phyloP scores from a whole-genome alignment of 2,113 vertebrate species.

The Perognathus longimembris region DNA sequence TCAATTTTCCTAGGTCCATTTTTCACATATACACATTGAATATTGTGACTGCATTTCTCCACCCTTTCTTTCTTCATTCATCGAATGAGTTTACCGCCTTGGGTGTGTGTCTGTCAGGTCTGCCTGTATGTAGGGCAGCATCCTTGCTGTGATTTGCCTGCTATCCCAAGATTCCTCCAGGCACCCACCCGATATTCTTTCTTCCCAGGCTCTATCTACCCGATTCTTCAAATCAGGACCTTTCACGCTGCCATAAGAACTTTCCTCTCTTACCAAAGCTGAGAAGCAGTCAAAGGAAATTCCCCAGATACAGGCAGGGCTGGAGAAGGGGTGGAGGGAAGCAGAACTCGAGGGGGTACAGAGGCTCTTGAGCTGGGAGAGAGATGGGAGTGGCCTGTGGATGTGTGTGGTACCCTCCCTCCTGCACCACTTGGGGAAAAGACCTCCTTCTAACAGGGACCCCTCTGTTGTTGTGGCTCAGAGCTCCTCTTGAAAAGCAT shows the following conservation, averaged over 20 bases:
- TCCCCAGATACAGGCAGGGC: not conserved
- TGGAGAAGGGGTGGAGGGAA: not conserved
- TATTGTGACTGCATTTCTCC: too few species aligned
- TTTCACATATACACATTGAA: too few species aligned
- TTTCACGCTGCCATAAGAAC: not conserved
- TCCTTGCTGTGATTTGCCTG: not conserved
- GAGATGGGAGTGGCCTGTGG: not conserved
- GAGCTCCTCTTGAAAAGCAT: constrained; percentile 77
- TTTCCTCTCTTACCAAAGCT: not conserved
- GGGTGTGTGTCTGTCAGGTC: not conserved
- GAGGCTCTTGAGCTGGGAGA: not conserved
- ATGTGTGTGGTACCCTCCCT: not conserved
- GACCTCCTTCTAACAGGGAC: constrained; percentile 66
- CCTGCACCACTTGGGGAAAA: not conserved
- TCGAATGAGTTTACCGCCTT: not conserved
- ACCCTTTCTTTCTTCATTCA: too few species aligned
- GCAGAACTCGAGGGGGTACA: not conserved
- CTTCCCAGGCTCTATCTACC: not conserved
- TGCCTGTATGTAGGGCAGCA: not conserved
- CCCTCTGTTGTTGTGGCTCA: constrained; percentile 68
- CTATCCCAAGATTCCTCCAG: not conserved
- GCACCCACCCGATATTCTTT: not conserved
- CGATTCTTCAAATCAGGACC: not conserved
- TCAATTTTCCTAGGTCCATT: too few species aligned
- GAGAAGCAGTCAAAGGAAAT: constrained; percentile 45